Percentiles rank a stretch among this genome's conserved stretches.
Evolutionary conservation across 2,797 vertebrate species (phyloP).

Genomic region (Micropoecilia bifurca): DNA sequence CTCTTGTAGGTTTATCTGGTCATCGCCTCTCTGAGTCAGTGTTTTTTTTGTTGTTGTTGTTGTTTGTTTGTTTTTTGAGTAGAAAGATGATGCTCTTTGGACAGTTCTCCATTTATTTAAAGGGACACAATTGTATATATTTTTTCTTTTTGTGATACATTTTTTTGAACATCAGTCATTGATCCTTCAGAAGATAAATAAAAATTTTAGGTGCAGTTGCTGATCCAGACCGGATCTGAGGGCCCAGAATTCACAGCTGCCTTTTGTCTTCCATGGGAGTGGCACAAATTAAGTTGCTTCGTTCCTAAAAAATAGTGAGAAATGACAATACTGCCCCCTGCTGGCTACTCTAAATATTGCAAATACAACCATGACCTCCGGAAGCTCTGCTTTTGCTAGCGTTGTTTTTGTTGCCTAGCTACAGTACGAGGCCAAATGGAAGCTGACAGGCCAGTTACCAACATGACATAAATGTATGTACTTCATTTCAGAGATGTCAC

Average conservation of each 20-base stretch:
- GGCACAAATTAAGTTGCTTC: slow-evolving; percentile 31
- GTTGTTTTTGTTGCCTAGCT: not conserved
- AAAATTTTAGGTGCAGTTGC: not conserved
- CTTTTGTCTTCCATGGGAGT: slow-evolving; percentile 57
- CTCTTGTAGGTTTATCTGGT: slow-evolving; percentile 37
- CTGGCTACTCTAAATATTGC: slow-evolving; percentile 25
- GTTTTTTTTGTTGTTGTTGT: not conserved
- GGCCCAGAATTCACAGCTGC: slow-evolving; percentile 13
- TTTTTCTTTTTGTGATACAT: not conserved
- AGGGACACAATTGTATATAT: not conserved
- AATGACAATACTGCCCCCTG: slow-evolving; percentile 62
- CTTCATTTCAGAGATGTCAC: not conserved
- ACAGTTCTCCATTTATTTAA: not conserved
- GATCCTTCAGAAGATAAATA: not conserved
- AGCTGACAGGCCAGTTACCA: not conserved
- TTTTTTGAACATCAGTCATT: not conserved
- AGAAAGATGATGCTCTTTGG: not conserved
- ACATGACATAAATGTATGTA: slow-evolving; percentile 9
- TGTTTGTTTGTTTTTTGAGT: not conserved
- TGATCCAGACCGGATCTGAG: slow-evolving; percentile 9
- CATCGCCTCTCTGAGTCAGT: slow-evolving; percentile 18
- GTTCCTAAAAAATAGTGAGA: not conserved
- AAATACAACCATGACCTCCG: too few relatives aligned
- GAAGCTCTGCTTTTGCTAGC: slow-evolving; percentile 14
- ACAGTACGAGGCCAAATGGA: not conserved